These are phyloP conservation scores for Melospiza melodia DNA, from an alignment of 2,113 vertebrate genomes.

Conservation along the genomic window DNA sequence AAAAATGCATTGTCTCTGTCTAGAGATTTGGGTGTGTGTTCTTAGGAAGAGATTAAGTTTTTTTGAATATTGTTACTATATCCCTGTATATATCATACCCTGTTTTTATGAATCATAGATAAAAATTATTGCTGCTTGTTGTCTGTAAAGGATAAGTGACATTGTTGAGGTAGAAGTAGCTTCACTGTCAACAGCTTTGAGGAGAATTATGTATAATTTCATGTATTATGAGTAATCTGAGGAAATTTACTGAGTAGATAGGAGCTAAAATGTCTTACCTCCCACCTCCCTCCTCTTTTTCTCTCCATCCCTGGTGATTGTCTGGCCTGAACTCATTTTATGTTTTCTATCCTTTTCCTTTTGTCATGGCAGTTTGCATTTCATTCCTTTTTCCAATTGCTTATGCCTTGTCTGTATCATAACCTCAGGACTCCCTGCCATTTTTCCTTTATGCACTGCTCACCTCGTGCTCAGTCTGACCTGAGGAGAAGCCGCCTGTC, in stretches of 20 bases:
- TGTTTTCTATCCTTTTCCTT: background rate
- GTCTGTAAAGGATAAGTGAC: background rate
- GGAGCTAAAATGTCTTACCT: background rate
- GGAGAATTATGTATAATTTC: background rate
- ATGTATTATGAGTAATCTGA: background rate
- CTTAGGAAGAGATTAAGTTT: background rate
- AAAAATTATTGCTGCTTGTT: background rate
- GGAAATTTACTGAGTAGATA: background rate
- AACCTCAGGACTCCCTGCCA: background rate
- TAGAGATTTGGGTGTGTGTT: background rate
- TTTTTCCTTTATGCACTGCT: background rate
- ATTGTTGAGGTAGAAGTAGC: background rate
- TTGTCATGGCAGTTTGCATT: constrained; percentile 6
- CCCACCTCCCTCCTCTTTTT: background rate
- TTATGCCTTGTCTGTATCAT: background rate
- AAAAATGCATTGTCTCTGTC: background rate
- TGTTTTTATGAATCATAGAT: background rate
- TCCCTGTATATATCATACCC: background rate
- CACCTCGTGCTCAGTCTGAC: background rate
- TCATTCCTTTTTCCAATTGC: background rate
- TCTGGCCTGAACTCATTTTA: background rate
- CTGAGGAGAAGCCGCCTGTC: background rate
- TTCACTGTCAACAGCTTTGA: background rate
- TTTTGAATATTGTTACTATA: background rate
- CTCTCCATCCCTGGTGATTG: background rate